Evolutionary conservation across 2,113 vertebrate species (phyloP).

Genomic region (Anas platyrhynchos): DNA sequence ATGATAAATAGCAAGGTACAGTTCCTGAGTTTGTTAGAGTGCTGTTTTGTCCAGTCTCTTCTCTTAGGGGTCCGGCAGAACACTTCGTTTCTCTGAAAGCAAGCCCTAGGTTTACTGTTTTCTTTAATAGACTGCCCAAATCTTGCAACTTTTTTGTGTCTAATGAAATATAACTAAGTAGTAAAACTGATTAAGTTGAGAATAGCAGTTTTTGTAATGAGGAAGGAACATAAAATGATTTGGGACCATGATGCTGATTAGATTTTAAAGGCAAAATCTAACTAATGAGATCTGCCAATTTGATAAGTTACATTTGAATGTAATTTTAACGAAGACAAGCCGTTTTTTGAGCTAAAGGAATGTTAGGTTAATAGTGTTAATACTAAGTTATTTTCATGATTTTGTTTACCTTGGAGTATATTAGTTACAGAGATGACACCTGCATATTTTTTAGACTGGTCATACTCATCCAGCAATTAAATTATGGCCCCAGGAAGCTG

Average conservation of each 20-base stretch:
- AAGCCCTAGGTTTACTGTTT: neutral
- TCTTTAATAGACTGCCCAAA: neutral
- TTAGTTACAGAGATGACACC: neutral
- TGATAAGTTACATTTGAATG: constrained; percentile 19
- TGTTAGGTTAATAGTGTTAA: constrained; percentile 6
- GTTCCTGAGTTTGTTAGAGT: neutral
- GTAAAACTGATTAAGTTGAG: constrained; percentile 43
- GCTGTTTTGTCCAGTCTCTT: neutral
- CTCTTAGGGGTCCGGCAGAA: neutral
- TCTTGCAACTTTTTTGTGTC: constrained; percentile 13
- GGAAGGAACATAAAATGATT: constrained; percentile 36
- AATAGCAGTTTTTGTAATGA: constrained; percentile 43
- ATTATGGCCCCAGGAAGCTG: neutral
- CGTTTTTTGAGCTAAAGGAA: constrained; percentile 9
- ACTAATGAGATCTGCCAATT: constrained; percentile 49
- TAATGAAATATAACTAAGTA: constrained; percentile 34
- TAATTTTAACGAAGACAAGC: constrained; percentile 29
- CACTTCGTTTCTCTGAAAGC: neutral
- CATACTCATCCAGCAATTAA: neutral
- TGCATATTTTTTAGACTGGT: neutral
- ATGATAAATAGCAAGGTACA: neutral
- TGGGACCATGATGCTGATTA: constrained; percentile 31
- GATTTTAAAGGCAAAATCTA: constrained; percentile 26
- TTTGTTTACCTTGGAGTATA: constrained; percentile 18
- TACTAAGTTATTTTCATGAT: constrained; percentile 1